Evolutionary conservation across 2,113 vertebrate species (phyloP).

Genomic region (Lethenteron camtschaticum): DNA sequence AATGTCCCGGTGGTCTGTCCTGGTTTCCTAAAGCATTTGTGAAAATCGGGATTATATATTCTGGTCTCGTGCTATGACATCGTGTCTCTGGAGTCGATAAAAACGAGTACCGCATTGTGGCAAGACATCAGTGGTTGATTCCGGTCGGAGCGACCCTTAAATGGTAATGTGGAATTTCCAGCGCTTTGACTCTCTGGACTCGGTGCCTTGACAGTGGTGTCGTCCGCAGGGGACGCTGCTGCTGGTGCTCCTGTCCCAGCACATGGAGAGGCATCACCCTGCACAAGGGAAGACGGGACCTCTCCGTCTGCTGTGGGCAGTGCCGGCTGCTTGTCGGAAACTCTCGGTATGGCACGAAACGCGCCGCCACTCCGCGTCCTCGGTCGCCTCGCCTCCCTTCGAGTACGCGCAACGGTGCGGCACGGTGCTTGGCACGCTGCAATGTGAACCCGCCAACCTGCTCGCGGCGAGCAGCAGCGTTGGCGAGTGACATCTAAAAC

Average conservation of each 20-base stretch:
- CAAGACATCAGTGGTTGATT: too few relatives aligned
- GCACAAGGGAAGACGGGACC: conserved; percentile 11
- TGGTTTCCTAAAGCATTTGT: neutral
- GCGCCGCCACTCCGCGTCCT: too few relatives aligned
- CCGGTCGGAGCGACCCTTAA: neutral
- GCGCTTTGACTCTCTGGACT: neutral
- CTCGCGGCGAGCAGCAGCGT: too few relatives aligned
- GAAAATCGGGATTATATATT: too few relatives aligned
- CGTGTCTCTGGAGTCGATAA: neutral
- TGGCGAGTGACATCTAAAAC: too few relatives aligned
- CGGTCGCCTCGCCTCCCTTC: neutral
- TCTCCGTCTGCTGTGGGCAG: neutral
- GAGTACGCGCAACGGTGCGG: neutral
- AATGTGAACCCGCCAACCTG: too few relatives aligned
- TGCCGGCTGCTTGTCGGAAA: conserved; percentile 19
- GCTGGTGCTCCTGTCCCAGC: conserved; percentile 34
- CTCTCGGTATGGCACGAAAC: conserved; percentile 26
- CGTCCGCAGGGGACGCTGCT: conserved; percentile 30
- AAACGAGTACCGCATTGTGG: neutral
- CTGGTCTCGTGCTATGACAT: too few relatives aligned
- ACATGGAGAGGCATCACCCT: conserved; percentile 22
- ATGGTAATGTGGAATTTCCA: neutral
- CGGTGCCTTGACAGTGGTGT: neutral
- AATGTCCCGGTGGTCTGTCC: neutral
- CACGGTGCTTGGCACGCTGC: too few relatives aligned